These are phyloP conservation scores for Torymus texanus DNA, from an alignment of 2,888 invertebrate genomes.

Conservation along the genomic window DNA sequence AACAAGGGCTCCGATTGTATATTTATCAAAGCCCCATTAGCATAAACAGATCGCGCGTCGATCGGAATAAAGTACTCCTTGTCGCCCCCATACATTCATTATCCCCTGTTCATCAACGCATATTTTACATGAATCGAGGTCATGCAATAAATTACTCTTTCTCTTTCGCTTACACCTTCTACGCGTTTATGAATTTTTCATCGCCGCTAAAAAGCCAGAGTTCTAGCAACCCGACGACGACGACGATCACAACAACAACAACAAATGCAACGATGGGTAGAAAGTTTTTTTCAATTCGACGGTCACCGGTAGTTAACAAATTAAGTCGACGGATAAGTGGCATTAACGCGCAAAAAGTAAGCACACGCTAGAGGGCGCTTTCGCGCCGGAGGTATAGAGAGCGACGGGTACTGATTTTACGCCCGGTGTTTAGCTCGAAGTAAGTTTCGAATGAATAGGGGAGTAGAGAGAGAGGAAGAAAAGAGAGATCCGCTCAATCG, in stretches of 20 bases:
- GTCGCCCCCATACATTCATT: constrained; percentile 8
- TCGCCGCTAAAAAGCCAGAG: constrained; percentile 21
- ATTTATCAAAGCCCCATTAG: constrained; percentile 14
- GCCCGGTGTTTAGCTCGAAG: constrained; percentile 20
- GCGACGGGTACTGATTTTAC: constrained; percentile 26
- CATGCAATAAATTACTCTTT: constrained; percentile 1
- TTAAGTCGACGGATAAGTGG: constrained; percentile 3
- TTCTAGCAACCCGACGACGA: background rate
- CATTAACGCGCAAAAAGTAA: background rate
- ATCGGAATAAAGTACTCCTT: background rate
- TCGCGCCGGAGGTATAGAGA: background rate
- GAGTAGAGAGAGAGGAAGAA: too few relatives aligned
- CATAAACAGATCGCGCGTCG: background rate
- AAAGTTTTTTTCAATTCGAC: constrained; percentile 27
- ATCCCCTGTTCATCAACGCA: constrained; percentile 20
- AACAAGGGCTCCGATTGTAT: constrained; percentile 1
- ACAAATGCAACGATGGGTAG: background rate
- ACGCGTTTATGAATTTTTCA: constrained; percentile 41
- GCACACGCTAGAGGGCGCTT: too few relatives aligned
- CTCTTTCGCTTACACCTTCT: background rate
- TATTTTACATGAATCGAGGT: constrained; percentile 22
- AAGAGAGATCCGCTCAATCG: constrained; percentile 34
- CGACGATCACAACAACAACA: background rate
- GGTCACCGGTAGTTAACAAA: background rate
- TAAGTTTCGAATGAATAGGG: constrained; percentile 36